phyloP scores from a whole-genome alignment of 2,113 vertebrate species.

The Amphiprion ocellaris region DNA sequence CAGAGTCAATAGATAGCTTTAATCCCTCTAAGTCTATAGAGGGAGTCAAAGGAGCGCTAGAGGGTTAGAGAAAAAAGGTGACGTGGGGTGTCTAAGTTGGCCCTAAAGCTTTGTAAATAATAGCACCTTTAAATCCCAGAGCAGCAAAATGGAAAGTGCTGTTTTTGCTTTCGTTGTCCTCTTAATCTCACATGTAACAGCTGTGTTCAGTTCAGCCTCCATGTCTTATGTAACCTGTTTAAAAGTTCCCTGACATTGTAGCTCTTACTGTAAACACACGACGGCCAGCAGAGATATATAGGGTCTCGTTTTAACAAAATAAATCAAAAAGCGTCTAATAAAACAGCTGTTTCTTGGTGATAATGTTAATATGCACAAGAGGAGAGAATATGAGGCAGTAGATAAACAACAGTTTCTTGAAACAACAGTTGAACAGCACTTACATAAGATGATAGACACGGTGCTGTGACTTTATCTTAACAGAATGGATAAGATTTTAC shows the following conservation, averaged over 20 bases:
- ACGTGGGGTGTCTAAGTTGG: not conserved
- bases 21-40: not conserved
- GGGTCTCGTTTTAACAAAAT: not conserved
- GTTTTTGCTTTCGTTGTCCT: slow-evolving; percentile 10
- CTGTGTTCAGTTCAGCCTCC: slow-evolving; percentile 13
- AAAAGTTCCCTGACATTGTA: slow-evolving; percentile 32
- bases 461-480: not conserved
- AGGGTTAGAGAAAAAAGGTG: not conserved
- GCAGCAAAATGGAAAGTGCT: not conserved
- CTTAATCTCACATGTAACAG: slow-evolving; percentile 41
- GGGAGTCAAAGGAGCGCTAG: not conserved
- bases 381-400: not conserved
- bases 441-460: not conserved
- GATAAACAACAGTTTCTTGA: not conserved
- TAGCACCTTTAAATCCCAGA: slow-evolving; percentile 16
- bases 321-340: not conserved
- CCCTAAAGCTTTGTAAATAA: slow-evolving; percentile 33
- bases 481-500: not conserved
- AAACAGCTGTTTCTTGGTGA: not conserved
- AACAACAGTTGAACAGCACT: not conserved
- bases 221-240: slow-evolving; percentile 46
- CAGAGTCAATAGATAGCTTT: not conserved
- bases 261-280: slow-evolving; percentile 13
- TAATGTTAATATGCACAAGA: not conserved
- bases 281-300: not conserved